Conservation (phyloP, 2,797 vertebrate genomes). For the Pseudochirops corinnae region DNA sequence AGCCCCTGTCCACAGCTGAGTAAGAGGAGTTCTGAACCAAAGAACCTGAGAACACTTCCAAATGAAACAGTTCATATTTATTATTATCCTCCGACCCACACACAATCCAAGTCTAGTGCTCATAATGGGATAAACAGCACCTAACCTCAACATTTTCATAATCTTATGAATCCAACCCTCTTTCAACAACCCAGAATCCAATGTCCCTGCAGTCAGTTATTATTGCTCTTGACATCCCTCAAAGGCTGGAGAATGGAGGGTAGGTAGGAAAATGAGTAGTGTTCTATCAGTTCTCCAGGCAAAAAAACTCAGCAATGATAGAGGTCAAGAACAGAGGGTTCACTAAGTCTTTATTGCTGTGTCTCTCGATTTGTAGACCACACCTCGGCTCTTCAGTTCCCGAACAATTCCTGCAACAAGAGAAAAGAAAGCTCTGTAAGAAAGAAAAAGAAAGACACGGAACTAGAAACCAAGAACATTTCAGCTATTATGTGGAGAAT, state of each 20-base stretch:
- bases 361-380: conserved; percentile 98
- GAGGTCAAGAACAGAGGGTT: not conserved
- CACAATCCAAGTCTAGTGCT: not conserved
- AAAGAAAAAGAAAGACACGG: not conserved
- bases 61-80: not conserved
- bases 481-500: not conserved
- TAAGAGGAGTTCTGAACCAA: not conserved
- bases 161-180: not conserved
- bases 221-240: not conserved
- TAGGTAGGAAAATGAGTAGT: not conserved
- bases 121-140: not conserved
- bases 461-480: not conserved
- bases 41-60: not conserved
- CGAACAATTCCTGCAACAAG: conserved; percentile 92
- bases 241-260: not conserved
- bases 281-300: conserved; percentile 13
- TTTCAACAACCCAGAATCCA: not conserved
- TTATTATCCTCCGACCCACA: not conserved
- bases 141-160: not conserved
- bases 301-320: conserved; percentile 47
- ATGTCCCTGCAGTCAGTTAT: not conserved
- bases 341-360: conserved; percentile 94
- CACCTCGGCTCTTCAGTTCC: conserved; percentile 97
- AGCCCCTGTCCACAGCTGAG: not conserved
- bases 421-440: conserved; percentile 68